Conservation (phyloP, 2,113 vertebrate genomes). For the Colossoma macropomum region DNA sequence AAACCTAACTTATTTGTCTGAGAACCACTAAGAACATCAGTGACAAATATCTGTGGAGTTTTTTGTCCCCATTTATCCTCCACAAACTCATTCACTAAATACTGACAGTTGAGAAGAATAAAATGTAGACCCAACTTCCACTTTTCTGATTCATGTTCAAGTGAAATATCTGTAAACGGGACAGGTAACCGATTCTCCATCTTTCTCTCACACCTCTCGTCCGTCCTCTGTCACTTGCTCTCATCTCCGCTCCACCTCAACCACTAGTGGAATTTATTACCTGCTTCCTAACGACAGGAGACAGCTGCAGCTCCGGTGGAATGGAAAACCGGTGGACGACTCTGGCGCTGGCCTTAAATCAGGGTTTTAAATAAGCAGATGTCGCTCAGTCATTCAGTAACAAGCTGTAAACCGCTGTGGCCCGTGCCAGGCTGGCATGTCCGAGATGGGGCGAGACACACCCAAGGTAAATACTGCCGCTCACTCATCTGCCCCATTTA, state of each 20-base stretch:
- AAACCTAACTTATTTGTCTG: no score
- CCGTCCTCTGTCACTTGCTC: conserved; percentile 17
- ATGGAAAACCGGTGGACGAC: conserved; percentile 48
- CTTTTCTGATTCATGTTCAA: neutral
- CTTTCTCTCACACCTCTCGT: conserved; percentile 34
- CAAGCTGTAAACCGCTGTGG: conserved; percentile 20
- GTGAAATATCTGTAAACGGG: conserved; percentile 8
- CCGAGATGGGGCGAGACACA: conserved; percentile 16
- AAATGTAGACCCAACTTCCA: neutral
- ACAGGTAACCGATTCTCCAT: conserved; percentile 26
- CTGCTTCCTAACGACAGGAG: conserved; percentile 63
- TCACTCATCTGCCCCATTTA: conserved; percentile 51
- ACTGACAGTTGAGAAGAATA: neutral
- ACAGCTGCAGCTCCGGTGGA: conserved; percentile 63
- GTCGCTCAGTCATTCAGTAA: conserved; percentile 41
- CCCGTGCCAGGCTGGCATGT: conserved; percentile 22
- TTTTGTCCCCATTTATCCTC: no score
- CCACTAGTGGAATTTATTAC: conserved; percentile 63
- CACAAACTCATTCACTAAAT: neutral
- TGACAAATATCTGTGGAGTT: no score
- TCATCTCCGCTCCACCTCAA: conserved; percentile 47
- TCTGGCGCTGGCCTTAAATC: conserved; percentile 37
- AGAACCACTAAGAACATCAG: no score
- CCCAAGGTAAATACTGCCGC: conserved; percentile 53
- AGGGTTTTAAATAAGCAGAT: conserved; percentile 58